phyloP scores from a whole-genome alignment of 2,113 vertebrate genomes.

The Sakesphorus luctuosus region DNA sequence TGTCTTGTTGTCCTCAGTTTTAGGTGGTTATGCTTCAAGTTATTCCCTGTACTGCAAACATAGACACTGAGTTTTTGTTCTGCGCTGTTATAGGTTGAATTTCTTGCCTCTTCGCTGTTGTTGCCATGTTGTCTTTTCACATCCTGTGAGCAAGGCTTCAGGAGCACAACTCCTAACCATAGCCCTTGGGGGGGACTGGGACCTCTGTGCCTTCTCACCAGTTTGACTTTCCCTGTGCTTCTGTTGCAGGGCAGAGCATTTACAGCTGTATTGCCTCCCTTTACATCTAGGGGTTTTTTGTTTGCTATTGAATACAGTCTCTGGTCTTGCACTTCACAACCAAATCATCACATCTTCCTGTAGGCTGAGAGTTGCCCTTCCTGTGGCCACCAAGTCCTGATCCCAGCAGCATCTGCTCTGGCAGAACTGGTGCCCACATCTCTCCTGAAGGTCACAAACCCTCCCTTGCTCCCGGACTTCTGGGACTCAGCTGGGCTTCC shows the following conservation, averaged over 20 bases:
- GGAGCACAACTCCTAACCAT: fast-evolving
- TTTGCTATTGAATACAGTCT: background rate
- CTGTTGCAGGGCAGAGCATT: background rate
- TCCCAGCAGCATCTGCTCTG: background rate
- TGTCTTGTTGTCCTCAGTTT: background rate
- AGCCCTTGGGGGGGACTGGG: background rate
- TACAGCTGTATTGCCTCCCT: background rate
- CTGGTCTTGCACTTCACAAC: background rate
- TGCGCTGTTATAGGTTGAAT: background rate
- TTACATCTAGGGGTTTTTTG: background rate
- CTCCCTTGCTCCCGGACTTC: background rate
- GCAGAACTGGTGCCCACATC: fast-evolving
- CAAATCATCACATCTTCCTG: background rate
- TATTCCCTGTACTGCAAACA: background rate
- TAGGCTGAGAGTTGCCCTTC: background rate
- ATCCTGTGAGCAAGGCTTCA: background rate
- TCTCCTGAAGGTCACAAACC: background rate
- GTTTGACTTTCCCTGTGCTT: background rate
- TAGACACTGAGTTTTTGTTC: background rate
- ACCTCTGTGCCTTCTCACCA: background rate
- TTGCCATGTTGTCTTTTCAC: background rate
- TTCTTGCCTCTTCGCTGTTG: background rate
- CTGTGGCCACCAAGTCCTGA: background rate
- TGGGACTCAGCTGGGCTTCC: background rate
- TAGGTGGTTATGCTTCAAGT: background rate